These are phyloP conservation scores for Zosterops japonicus DNA, from an alignment of 2,113 vertebrate species.

Conservation along the genomic window DNA sequence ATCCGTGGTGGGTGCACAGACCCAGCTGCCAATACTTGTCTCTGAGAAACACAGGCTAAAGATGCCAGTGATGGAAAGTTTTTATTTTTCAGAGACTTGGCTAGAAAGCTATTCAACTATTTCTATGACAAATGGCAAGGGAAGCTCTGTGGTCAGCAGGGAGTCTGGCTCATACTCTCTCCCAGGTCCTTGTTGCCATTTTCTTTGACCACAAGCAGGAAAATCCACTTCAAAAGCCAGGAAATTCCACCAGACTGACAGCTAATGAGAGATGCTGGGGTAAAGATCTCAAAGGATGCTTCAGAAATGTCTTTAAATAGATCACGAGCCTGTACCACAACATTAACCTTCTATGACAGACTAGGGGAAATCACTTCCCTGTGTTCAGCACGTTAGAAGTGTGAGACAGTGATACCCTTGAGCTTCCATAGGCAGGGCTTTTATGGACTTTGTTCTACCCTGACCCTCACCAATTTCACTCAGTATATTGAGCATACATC, in stretches of 20 bases:
- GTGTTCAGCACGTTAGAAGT: background rate
- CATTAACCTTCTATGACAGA: constrained; percentile 21
- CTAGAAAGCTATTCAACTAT: background rate
- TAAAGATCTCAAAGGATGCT: background rate
- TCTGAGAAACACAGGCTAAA: background rate
- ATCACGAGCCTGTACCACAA: background rate
- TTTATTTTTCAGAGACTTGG: background rate
- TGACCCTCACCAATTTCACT: background rate
- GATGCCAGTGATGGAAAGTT: background rate
- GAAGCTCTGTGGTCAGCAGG: background rate
- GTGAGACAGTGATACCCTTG: background rate
- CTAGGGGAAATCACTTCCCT: background rate
- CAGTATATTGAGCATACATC: background rate
- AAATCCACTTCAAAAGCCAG: constrained; percentile 27
- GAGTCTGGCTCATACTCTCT: background rate
- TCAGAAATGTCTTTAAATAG: constrained; percentile 39
- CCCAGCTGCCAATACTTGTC: background rate
- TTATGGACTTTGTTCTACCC: background rate
- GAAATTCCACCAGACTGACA: constrained; percentile 47
- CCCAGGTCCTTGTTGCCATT: background rate
- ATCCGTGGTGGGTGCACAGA: background rate
- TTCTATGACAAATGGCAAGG: background rate
- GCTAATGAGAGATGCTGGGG: constrained; percentile 8
- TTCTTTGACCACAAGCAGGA: constrained; percentile 17
- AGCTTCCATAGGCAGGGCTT: background rate